Evolutionary conservation across 2,888 invertebrate genomes (phyloP).

Genomic region (Exocentrus adspersus): DNA sequence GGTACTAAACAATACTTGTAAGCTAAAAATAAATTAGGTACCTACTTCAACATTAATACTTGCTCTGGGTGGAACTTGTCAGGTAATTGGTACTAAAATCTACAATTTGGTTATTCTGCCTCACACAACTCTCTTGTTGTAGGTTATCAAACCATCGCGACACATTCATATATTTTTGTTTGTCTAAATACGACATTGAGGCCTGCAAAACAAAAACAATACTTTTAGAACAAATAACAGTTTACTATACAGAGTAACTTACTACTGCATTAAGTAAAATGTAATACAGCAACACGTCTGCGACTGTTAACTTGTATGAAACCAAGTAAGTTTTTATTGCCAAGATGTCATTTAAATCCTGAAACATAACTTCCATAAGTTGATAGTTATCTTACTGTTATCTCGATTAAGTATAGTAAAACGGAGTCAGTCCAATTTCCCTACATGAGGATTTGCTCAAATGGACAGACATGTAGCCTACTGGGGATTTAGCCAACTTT

Average conservation of each 20-base stretch:
- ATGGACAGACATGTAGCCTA: no score
- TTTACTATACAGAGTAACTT: conserved; percentile 54
- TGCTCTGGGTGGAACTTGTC: conserved; percentile 50
- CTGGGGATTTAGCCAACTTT: no score
- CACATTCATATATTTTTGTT: conserved; percentile 74
- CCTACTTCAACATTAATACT: conserved; percentile 40
- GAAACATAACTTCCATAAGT: no score
- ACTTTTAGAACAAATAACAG: conserved; percentile 38
- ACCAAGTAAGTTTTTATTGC: conserved; percentile 68
- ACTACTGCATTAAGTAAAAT: conserved; percentile 74
- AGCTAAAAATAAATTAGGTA: no score
- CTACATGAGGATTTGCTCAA: no score
- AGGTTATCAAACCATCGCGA: conserved; percentile 84
- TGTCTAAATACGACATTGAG: conserved; percentile 71
- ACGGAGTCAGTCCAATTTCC: no score
- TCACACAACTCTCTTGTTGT: conserved; percentile 74
- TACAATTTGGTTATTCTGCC: conserved; percentile 65
- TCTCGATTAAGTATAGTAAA: no score
- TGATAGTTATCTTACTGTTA: no score
- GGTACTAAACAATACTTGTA: no score
- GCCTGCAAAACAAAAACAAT: conserved; percentile 66
- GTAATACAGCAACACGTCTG: conserved; percentile 78
- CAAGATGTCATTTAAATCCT: conserved; percentile 69
- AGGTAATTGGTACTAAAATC: conserved; percentile 63
- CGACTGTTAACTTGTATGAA: conserved; percentile 69